Percentiles rank a stretch among this genome's conserved stretches.
Evolutionary conservation across 2,797 vertebrate species (phyloP).

Genomic region (Antennarius maculatus): DNA sequence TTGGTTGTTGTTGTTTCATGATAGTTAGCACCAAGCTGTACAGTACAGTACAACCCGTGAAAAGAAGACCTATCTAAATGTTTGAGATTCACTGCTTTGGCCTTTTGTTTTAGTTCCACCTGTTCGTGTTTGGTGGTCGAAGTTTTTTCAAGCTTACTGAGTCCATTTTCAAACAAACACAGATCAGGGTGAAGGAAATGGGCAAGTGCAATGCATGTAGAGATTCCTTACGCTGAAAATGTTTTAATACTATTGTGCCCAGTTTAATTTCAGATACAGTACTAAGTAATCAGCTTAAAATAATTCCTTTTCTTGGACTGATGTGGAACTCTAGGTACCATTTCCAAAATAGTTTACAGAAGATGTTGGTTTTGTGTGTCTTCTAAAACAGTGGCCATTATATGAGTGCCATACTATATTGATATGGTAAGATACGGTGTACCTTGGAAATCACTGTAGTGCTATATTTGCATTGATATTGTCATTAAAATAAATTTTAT

Average conservation of each 20-base stretch:
- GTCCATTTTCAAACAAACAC: conserved; percentile 70
- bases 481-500: conserved; percentile 89
- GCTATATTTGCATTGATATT: conserved; percentile 90
- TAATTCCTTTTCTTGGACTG: conserved; percentile 75
- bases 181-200: conserved; percentile 73
- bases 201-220: conserved; percentile 87
- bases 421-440: conserved; percentile 88
- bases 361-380: conserved; percentile 86
- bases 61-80: conserved; percentile 73
- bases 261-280: conserved; percentile 71
- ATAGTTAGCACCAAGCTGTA: conserved; percentile 84
- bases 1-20: conserved; percentile 79
- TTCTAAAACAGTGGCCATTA: conserved; percentile 87
- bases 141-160: conserved; percentile 43
- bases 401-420: conserved; percentile 88
- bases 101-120: conserved; percentile 65
- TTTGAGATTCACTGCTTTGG: conserved; percentile 75
- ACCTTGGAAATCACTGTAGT: conserved; percentile 89
- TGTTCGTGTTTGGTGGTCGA: conserved; percentile 62
- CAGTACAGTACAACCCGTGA: conserved; percentile 79
- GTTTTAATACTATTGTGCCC: conserved; percentile 75
- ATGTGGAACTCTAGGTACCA: conserved; percentile 73
- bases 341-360: conserved; percentile 84
- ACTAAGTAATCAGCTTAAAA: conserved; percentile 74
- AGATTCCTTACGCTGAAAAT: conserved; percentile 78